A percentile compares a stretch with the other conserved stretches of the same genome.
Evolutionary conservation across 2,888 invertebrate genomes (phyloP).

Genomic region (Diaprepes abbreviatus): DNA sequence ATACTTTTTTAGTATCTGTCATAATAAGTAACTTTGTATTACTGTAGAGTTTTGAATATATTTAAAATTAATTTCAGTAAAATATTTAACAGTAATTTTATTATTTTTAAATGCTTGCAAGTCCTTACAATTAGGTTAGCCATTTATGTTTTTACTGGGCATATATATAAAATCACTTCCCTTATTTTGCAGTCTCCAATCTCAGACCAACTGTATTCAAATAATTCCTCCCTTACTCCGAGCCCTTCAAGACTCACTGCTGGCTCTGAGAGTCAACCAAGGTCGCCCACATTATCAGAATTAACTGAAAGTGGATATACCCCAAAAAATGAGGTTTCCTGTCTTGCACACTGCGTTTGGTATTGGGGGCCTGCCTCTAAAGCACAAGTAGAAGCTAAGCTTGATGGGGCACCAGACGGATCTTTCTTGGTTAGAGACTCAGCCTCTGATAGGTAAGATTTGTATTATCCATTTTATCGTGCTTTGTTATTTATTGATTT

Average conservation of each 20-base stretch:
- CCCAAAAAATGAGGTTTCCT: conserved; percentile 61
- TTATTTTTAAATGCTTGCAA: too few relatives aligned
- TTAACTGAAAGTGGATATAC: conserved; percentile 23
- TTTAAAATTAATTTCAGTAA: too few relatives aligned
- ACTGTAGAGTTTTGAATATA: too few relatives aligned
- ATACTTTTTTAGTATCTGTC: too few relatives aligned
- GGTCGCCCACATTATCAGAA: conserved; percentile 46
- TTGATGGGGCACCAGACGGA: conserved; percentile 79
- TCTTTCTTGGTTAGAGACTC: conserved; percentile 86
- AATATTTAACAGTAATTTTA: too few relatives aligned
- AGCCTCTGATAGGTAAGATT: conserved; percentile 72
- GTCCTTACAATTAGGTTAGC: too few relatives aligned
- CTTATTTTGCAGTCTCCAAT: conserved; percentile 25
- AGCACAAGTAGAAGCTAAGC: conserved; percentile 78
- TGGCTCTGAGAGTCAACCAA: conserved; percentile 44
- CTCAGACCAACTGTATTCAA: conserved; percentile 13
- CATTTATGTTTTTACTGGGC: too few relatives aligned
- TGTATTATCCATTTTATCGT: too few relatives aligned
- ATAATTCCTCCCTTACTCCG: conserved; percentile 24
- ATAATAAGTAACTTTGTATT: too few relatives aligned
- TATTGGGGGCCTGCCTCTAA: conserved; percentile 87
- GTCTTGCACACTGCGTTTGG: conserved; percentile 74
- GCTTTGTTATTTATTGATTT: too few relatives aligned
- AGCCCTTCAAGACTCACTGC: conserved; percentile 35
- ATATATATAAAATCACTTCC: too few relatives aligned